These are phyloP conservation scores for Pelvicachromis taeniatus DNA, from an alignment of 2,113 vertebrate genomes.

Conservation along the genomic window DNA sequence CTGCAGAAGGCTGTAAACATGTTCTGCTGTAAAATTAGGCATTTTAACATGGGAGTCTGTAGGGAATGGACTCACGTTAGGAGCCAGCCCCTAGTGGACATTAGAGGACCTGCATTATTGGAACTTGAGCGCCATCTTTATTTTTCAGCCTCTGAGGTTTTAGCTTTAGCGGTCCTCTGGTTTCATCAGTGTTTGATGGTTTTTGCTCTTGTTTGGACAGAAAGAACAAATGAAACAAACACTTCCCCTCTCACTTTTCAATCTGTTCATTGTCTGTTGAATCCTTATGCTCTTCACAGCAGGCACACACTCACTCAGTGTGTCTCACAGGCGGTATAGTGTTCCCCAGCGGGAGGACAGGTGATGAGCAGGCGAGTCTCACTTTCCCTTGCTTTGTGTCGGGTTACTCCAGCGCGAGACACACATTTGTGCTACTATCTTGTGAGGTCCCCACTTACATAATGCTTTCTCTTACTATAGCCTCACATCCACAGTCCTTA, in stretches of 20 bases:
- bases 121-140: background rate
- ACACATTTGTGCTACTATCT: background rate
- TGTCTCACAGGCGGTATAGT: conserved; percentile 49
- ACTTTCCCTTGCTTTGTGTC: conserved; percentile 70
- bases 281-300: background rate
- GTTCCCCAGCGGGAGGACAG: conserved; percentile 56
- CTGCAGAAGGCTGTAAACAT: background rate
- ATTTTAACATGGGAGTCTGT: background rate
- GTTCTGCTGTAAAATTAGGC: background rate
- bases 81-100: background rate
- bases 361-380: conserved; percentile 57
- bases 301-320: background rate
- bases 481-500: background rate
- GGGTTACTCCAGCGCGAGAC: conserved; percentile 58
- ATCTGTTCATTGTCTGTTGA: background rate
- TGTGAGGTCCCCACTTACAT: background rate
- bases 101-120: background rate
- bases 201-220: background rate
- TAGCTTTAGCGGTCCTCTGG: background rate
- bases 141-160: background rate
- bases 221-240: background rate
- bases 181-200: background rate
- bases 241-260: background rate
- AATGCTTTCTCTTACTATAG: background rate
- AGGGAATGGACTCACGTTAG: background rate